Base-by-base conservation (phyloP, 2,888 invertebrate genomes). In the Caenorhabditis sp. region DNA sequence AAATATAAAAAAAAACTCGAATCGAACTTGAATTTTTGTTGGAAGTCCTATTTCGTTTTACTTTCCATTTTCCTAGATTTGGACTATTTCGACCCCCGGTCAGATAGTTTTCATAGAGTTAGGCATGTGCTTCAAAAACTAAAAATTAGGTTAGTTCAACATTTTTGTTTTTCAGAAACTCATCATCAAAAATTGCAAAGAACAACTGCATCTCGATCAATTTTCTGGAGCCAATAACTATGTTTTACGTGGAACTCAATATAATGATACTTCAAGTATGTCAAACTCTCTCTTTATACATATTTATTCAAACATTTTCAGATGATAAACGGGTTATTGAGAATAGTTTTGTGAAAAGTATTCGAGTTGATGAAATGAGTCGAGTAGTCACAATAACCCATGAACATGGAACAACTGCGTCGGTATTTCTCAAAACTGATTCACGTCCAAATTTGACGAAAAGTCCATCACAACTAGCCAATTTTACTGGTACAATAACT, bases 141-240 rank as follows among this genome's bases (percentile, higher is more conserved):
- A n/a, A n/a, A n/a, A n/a, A n/a, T n/a, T 19, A 21, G 26, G 14
- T 21, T 31, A 17, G 21, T 37, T 27, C 49, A 27, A n/a, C n/a
- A 27, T 19, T 23, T 26, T 26, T 23, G 10, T 27, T 43, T 66
- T 74, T 49, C 69, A 74, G 74, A 74, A 66, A 64, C 60, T 74
- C 0, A 66, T 74, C 8, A 74, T 74, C n/a, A 74, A 74, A 14
- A 74, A 65, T 24, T 74, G 74, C 59, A 69, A 74, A 61, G 69
- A 66, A 24, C 74, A 74, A 61, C 1, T 69, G 1, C 74, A 74
- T 61, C 62, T 66, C 63, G 74, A 74, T 64, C 74, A 74, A 31
- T 74, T 74, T 27, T 66, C 69, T 23, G 74, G 74, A 50, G 64
- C 74, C 1, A 74, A 69, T 27, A 65, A 74, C 51, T 74, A 62